Conservation (phyloP, 1,140 invertebrate genomes). For the Diabrotica virgifera region DNA sequence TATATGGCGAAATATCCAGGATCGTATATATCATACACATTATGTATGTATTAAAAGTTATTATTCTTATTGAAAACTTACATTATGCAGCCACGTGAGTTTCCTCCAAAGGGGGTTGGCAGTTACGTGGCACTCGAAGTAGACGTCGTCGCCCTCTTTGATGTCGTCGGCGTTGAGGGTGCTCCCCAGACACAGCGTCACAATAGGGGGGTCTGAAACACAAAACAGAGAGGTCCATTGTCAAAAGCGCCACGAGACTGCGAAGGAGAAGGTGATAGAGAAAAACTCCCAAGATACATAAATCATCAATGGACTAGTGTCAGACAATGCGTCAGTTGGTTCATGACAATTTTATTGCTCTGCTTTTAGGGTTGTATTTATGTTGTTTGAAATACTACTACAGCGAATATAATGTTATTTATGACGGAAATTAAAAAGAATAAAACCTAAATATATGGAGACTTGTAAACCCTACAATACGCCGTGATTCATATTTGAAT, state of each 20-base stretch:
- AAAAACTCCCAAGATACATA: constrained; percentile 26
- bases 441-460: too few relatives aligned
- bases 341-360: not conserved
- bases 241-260: constrained; percentile 5
- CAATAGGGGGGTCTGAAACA: constrained; percentile 77
- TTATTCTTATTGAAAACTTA: constrained; percentile 52
- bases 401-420: too few relatives aligned
- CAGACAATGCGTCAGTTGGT: not conserved
- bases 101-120: constrained; percentile 82
- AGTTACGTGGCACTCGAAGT: constrained; percentile 88
- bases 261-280: constrained; percentile 6
- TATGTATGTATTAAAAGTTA: constrained; percentile 1
- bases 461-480: too few relatives aligned
- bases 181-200: constrained; percentile 76
- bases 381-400: too few relatives aligned
- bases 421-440: too few relatives aligned
- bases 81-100: constrained; percentile 83
- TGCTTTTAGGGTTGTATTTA: too few relatives aligned
- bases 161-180: constrained; percentile 83
- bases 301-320: constrained; percentile 37
- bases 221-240: constrained; percentile 20
- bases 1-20: too few relatives aligned
- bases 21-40: not conserved
- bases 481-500: too few relatives aligned
- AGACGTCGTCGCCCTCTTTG: constrained; percentile 89